These are phyloP conservation scores for Xenotilapia flavipinnis DNA, from an alignment of 2,113 vertebrate genomes.

Conservation along the genomic window DNA sequence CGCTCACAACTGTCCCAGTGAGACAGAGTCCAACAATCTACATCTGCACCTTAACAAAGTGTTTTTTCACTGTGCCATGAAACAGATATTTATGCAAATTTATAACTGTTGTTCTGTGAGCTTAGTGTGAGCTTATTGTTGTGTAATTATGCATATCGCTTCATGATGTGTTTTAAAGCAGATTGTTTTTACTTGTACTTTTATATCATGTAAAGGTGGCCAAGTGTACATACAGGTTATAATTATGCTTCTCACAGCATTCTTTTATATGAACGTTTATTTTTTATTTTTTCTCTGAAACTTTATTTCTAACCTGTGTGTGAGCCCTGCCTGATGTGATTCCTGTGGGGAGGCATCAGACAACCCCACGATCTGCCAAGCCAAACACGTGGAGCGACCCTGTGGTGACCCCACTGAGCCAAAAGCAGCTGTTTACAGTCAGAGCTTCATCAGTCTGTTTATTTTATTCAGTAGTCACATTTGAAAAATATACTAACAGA, in stretches of 20 bases:
- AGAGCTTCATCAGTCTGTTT: not conserved
- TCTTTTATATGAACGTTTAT: rapidly evolving
- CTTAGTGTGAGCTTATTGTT: not conserved
- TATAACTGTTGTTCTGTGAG: not conserved
- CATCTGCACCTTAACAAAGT: not conserved
- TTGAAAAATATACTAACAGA: not conserved
- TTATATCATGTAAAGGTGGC: not conserved
- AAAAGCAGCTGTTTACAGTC: not conserved
- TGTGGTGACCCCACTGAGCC: not conserved
- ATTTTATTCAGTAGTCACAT: not conserved
- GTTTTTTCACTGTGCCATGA: not conserved
- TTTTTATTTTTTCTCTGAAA: not conserved
- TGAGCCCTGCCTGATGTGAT: rapidly evolving
- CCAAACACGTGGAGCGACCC: rapidly evolving
- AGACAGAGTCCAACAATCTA: not conserved
- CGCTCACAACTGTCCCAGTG: not conserved
- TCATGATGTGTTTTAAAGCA: not conserved
- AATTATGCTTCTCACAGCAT: not conserved
- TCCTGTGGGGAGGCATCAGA: not conserved
- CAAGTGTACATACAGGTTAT: not conserved
- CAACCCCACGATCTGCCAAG: rapidly evolving
- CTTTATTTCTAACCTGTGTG: not conserved
- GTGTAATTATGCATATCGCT: not conserved
- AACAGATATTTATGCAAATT: not conserved
- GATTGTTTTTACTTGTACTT: not conserved